Base-by-base conservation (phyloP, 2,113 vertebrate species). In the Salvator merianae region DNA sequence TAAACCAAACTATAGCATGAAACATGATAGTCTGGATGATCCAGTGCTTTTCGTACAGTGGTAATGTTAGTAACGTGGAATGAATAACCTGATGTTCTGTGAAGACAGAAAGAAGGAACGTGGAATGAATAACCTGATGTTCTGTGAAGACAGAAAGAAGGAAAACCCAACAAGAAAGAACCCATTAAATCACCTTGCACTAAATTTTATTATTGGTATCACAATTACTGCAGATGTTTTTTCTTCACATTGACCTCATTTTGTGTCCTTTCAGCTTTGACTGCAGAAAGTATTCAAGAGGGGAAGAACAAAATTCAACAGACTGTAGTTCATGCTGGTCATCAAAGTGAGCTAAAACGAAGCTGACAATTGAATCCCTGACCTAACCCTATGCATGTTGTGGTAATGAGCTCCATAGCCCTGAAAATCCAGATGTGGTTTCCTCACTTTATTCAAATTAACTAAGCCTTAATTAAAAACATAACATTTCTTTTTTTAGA, bases 61-160 rank as follows among this genome's bases (percentile, higher is more conserved):
- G 84, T 91, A 89, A 93, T 93, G 90, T 90, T 90, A 87, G 90
- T 93, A 93, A 94, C 91, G 86, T 92, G 87, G 85, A 81, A 87
- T 80, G 2, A 53, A 53, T 53, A 14, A 9, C 16, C 16, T 20
- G 55, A 22, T 20, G 14, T 59, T 4, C 55, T 59, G 55, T 4
- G 55, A 59, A 59, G 55, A 4, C 86, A 90, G 81, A 83, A 91
- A 63, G 79, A 75, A 59, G 20, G 77, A 28, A 13, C 94, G 86
- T 3, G 50, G 10, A 5, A 53, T 2, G 2, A 53, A 53, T 53
- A 14, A 9, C 16, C 16, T 20, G 55, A 22, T 20, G 14, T 59
- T 4, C 55, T 59, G 55, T 4, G 55, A 59, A 59, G 55, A 4
- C 86, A 90, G 81, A 83, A 91, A 63, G 79, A 75, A 59, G 20